Percentiles rank a stretch among this genome's conserved stretches.
Evolutionary conservation across 2,888 invertebrate species (phyloP).

Genomic region (Netelia inedita): DNA sequence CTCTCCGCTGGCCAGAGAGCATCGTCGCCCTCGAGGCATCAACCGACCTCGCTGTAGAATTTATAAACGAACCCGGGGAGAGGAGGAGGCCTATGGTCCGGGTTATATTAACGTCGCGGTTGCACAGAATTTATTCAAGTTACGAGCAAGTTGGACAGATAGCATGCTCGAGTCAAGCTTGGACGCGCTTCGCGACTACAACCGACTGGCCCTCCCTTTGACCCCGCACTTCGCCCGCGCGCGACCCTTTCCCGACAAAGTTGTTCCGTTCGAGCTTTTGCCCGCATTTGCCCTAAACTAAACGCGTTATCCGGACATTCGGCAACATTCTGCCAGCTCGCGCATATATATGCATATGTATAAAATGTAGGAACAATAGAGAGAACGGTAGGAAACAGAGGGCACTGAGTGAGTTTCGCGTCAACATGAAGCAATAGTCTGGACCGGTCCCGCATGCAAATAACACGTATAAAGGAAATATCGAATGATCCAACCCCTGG

Average conservation of each 20-base stretch:
- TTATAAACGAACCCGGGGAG: constrained; percentile 53
- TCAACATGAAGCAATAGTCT: constrained; percentile 35
- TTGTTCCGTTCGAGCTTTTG: constrained; percentile 40
- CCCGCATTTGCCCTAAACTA: constrained; percentile 25
- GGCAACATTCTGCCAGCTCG: constrained; percentile 46
- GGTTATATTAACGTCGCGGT: constrained; percentile 63
- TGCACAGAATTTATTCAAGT: constrained; percentile 64
- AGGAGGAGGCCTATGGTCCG: constrained; percentile 28
- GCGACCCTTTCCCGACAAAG: constrained; percentile 6
- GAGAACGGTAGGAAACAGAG: constrained; percentile 14
- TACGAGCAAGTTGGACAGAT: constrained; percentile 66
- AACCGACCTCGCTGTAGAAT: constrained; percentile 64
- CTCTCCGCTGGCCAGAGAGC: constrained; percentile 65
- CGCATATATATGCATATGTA: constrained; percentile 9
- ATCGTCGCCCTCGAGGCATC: constrained; percentile 65
- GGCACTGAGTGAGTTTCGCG: constrained; percentile 15
- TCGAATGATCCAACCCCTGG: not conserved
- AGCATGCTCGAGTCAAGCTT: constrained; percentile 54
- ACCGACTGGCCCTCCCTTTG: not conserved
- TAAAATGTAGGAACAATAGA: constrained; percentile 44
- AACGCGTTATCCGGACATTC: constrained; percentile 58
- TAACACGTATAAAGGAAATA: not conserved
- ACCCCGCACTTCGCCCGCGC: not conserved
- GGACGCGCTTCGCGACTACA: not conserved
- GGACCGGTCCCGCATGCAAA: not conserved